phyloP scores from a whole-genome alignment of 2,113 vertebrate species.

The Perca schrenkii region DNA sequence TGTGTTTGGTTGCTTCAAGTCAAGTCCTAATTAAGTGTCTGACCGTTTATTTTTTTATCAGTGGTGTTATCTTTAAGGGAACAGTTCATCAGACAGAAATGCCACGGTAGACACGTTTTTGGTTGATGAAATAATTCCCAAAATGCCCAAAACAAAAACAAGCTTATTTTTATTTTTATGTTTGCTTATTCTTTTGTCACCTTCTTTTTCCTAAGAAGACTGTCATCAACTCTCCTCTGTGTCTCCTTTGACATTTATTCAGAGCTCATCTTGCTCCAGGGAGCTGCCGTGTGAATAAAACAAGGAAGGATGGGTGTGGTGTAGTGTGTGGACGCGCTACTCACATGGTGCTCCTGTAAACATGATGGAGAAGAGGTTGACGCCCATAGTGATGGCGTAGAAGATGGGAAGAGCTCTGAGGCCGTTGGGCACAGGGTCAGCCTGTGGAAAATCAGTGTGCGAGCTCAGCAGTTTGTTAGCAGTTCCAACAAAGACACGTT shows the following conservation, averaged over 20 bases:
- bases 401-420: conserved; percentile 93
- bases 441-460: conserved; percentile 73
- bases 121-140: background rate
- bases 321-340: conserved; percentile 67
- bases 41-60: background rate
- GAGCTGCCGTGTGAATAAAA: conserved; percentile 27
- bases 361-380: conserved; percentile 98
- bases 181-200: conserved; percentile 5
- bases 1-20: conserved; percentile 9
- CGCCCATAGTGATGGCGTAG: conserved; percentile 92
- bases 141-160: background rate
- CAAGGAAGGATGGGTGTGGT: background rate
- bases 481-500: background rate
- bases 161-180: background rate
- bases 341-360: conserved; percentile 94
- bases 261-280: conserved; percentile 30
- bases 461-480: background rate
- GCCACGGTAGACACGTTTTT: background rate
- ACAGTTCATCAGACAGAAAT: background rate
- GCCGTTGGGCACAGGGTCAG: conserved; percentile 93
- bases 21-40: background rate
- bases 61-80: background rate
- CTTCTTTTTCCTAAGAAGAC: conserved; percentile 28
- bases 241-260: conserved; percentile 36
- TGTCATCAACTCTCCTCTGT: conserved; percentile 30